Percentiles rank a stretch among this genome's conserved stretches.
These are phyloP conservation scores for Drosophila oshimai DNA, from an alignment of 1,140 invertebrate species.

Conservation along the genomic window DNA sequence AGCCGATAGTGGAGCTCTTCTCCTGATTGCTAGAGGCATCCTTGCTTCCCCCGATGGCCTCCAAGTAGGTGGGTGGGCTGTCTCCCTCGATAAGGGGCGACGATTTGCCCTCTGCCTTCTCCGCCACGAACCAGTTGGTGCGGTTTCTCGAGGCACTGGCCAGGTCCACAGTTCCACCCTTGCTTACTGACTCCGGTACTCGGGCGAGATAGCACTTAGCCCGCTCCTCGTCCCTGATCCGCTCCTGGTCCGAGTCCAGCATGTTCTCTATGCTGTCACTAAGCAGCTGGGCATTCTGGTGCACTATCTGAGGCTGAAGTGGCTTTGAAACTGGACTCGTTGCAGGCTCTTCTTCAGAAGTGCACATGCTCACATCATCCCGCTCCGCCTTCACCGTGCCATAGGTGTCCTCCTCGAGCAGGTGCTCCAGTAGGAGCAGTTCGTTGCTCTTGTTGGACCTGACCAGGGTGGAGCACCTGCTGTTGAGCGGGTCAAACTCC, in stretches of 20 bases:
- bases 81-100: constrained; percentile 59
- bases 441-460: constrained; percentile 78
- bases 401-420: constrained; percentile 81
- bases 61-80: constrained; percentile 74
- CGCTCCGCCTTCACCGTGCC: constrained; percentile 61
- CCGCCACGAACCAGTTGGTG: constrained; percentile 74
- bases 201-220: constrained; percentile 54
- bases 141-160: constrained; percentile 46
- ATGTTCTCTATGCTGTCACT: constrained; percentile 76
- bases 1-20: constrained; percentile 33
- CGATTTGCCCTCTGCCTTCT: constrained; percentile 30
- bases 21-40: constrained; percentile 15
- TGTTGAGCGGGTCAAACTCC: constrained; percentile 77
- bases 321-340: neutral
- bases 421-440: constrained; percentile 71
- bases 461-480: constrained; percentile 54
- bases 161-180: constrained; percentile 42
- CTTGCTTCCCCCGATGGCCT: constrained; percentile 56
- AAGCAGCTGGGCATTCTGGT: constrained; percentile 70
- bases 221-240: constrained; percentile 19
- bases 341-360: constrained; percentile 66
- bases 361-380: constrained; percentile 76
- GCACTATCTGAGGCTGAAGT: constrained; percentile 60
- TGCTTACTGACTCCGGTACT: neutral
- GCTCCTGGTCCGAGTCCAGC: constrained; percentile 26